These are phyloP conservation scores for Ceyx melanurus DNA, from an alignment of 2,113 vertebrate species.

Conservation along the genomic window DNA sequence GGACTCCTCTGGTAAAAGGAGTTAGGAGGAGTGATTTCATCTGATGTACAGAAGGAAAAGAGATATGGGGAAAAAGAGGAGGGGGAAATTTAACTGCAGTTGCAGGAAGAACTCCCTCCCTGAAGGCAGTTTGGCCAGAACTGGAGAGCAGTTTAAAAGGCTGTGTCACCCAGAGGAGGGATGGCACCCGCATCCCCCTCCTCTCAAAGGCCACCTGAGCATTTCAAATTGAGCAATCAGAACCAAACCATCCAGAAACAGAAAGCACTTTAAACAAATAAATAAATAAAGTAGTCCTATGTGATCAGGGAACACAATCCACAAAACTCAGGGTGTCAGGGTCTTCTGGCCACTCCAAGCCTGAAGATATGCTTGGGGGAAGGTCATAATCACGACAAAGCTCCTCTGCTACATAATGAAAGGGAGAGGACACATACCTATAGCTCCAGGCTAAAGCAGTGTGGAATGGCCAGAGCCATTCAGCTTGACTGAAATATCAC, in stretches of 20 bases:
- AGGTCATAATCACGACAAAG: background rate
- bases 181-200: background rate
- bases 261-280: background rate
- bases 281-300: background rate
- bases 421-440: background rate
- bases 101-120: background rate
- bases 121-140: background rate
- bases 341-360: background rate
- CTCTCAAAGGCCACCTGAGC: background rate
- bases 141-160: background rate
- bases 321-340: background rate
- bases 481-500: background rate
- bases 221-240: background rate
- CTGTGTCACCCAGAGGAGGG: rapidly evolving
- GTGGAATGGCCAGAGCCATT: background rate
- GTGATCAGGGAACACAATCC: background rate
- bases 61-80: background rate
- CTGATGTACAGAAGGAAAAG: background rate
- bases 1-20: rapidly evolving
- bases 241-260: background rate
- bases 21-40: background rate
- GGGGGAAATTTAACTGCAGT: background rate
- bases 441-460: background rate
- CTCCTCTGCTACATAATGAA: background rate
- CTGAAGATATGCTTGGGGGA: background rate